Base-by-base conservation (phyloP, 2,797 vertebrate genomes). In the Tadarida brasiliensis region DNA sequence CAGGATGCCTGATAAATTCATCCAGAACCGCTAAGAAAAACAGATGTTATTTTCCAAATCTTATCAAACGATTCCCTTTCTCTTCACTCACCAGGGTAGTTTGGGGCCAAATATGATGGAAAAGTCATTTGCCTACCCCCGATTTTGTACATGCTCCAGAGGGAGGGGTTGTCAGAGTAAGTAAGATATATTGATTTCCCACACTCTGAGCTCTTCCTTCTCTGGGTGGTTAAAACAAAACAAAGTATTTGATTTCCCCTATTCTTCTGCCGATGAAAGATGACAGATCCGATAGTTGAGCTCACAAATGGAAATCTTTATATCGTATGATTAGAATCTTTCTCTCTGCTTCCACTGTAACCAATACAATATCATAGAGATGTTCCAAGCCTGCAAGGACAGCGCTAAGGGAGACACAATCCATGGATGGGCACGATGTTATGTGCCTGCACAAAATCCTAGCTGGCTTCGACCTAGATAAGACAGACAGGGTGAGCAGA, bases 1-100 rank as follows among this genome's bases (percentile, higher is more conserved):
- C 87, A 96, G 86, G 95, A 96, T 95, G 90, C 87, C 96, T 98
- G 96, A 97, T 63, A 96, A 94, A 96, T 94, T 85, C 91, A 97
- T 96, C 91, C 89, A 88, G 87, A 95, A 92, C 81, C 11, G n/a
- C 49, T 94, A 97, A 92, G 93, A 94, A 96, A 97, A 97, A 87
- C 96, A 97, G 95, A 96, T 90, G 94, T 56, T 59, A 87, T 93
- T 97, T 96, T 91, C 84, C 91, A 94, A 97, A 70, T 70, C 91
- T 97, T 97, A 97, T 97, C 97, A 96, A 91, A 91, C 2, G 49
- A 92, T 88, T 95, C 94, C 89, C 71, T 92, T 89, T 92, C 92
- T 95, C 73, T 71, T 96, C 84, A 88, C 81, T 96, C 84, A 63
- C 68, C 82, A 35, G 24, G 35, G 54, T 61, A 90, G 77, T 84